phyloP scores from a whole-genome alignment of 2,888 invertebrate species.

The Conchocele bisecta region DNA sequence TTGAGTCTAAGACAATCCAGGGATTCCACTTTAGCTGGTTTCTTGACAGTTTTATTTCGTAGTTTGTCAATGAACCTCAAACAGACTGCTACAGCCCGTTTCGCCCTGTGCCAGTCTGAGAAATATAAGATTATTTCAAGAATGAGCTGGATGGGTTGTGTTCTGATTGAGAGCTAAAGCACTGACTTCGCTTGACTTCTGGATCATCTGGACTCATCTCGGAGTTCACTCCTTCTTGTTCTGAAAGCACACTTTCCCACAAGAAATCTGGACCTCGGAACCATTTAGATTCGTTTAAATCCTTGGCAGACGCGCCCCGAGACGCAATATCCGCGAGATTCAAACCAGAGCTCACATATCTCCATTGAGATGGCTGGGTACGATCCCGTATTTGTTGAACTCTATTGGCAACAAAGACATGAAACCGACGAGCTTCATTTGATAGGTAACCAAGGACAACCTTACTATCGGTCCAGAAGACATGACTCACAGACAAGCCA shows the following conservation, averaged over 20 bases:
- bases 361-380: conserved; percentile 35
- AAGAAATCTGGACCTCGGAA: conserved; percentile 10
- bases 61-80: conserved; percentile 3
- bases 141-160: not conserved
- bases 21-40: not conserved
- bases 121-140: not conserved
- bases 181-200: not conserved
- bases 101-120: conserved; percentile 3
- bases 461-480: no score
- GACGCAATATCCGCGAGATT: conserved; percentile 57
- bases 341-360: conserved; percentile 30
- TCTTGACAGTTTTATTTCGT: not conserved
- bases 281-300: conserved; percentile 20
- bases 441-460: no score
- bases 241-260: conserved; percentile 1
- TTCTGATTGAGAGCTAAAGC: not conserved
- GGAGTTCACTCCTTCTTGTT: not conserved
- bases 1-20: no score
- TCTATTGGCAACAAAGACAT: conserved; percentile 48
- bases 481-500: no score
- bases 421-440: no score
- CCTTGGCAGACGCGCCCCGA: conserved; percentile 11
- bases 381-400: conserved; percentile 37
- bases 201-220: not conserved
- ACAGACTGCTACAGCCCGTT: conserved; percentile 4